Base-by-base conservation (phyloP, 1,140 invertebrate genomes). In the Schlechtendalia chinensis region DNA sequence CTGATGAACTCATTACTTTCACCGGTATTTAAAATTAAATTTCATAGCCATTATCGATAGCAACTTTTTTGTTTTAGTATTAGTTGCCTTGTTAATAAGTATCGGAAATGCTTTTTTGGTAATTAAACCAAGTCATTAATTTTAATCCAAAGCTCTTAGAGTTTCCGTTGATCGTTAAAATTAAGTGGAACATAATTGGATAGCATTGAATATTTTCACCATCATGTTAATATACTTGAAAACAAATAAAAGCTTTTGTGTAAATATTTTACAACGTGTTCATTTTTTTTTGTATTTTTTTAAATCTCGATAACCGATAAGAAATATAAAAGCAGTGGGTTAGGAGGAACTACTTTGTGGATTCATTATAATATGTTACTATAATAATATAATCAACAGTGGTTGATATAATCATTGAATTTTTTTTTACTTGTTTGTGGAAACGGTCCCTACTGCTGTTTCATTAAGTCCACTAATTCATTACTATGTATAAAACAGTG, bases 321-420 rank as follows among this genome's bases (percentile, higher is more conserved):
- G 32, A 39, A 50, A 10, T 45, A 45, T 45, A 45, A 5, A 2
- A 19, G 12, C 19, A 11, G 45, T 12, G 0, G 12, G 19, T 4
- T 11, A 32, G n/a, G 12, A n/a, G n/a, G n/a, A n/a, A n/a, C n/a
- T 16, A 47, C 32, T 12, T 65, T 6, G 19, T 54, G 17, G 67
- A 24, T 50, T 47, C 47, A 69, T 50, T 50, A 69, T 69, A 16
- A 69, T 22, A 16, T 69, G 67, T 69, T 72, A 54, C 50, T n/a
- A 29, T 72, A 54, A 72, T 54, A 72, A 72, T 24, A 54, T 72
- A 72, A 72, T 72, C 24, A 72, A 72, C 50, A 72, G 53, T 54
- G 69, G 47, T 4, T 72, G 50, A 53, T 47, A 24, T 53, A 72
- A 54, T 54, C 69, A 72, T 72, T 72, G 69, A 32, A 47, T 69